These are phyloP conservation scores for Dicrurus megarhynchus DNA, from an alignment of 2,113 vertebrate genomes.

Conservation along the genomic window DNA sequence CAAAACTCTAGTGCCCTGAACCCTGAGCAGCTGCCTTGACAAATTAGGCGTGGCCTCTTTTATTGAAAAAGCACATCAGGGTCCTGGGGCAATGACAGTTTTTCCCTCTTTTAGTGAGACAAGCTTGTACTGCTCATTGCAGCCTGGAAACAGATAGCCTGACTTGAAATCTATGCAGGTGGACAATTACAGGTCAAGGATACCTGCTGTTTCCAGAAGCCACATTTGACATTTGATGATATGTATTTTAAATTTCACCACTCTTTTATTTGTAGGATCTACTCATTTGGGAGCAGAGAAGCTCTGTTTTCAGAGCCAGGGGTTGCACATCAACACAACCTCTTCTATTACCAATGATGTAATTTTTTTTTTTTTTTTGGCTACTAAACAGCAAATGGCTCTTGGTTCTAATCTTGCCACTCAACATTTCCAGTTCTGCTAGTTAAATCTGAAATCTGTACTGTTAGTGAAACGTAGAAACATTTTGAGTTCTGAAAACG, in stretches of 20 bases:
- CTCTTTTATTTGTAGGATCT: neutral
- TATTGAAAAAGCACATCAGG: slow-evolving; percentile 30
- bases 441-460: neutral
- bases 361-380: neutral
- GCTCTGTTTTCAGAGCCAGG: neutral
- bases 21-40: slow-evolving; percentile 19
- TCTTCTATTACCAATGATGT: neutral
- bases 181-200: slow-evolving; percentile 6
- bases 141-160: neutral
- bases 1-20: neutral
- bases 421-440: neutral
- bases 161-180: neutral
- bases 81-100: slow-evolving; percentile 9
- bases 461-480: neutral
- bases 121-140: neutral
- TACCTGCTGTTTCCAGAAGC: neutral
- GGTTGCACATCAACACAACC: neutral
- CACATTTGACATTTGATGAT: neutral
- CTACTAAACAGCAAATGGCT: neutral
- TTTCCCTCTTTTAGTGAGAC: neutral
- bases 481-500: neutral
- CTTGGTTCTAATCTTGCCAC: neutral
- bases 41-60: slow-evolving; percentile 19
- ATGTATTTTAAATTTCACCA: neutral
- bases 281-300: neutral